These are phyloP conservation scores for Leucophenga montana DNA, from an alignment of 2,888 invertebrate species.

Conservation along the genomic window DNA sequence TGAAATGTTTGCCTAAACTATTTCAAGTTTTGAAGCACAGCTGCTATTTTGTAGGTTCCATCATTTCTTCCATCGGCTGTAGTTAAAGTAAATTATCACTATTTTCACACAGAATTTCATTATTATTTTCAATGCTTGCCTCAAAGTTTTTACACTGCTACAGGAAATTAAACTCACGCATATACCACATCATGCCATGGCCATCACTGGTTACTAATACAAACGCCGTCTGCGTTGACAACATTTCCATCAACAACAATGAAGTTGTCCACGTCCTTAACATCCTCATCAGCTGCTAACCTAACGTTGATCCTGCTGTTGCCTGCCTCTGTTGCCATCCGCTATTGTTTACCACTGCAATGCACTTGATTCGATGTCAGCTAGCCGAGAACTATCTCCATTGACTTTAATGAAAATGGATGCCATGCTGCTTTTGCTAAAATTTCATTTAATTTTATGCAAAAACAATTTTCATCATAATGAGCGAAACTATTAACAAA, in stretches of 20 bases:
- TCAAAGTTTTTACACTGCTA: not conserved
- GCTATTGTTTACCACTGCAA: constrained; percentile 18
- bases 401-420: constrained; percentile 25
- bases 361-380: constrained; percentile 39
- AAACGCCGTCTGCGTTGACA: constrained; percentile 28
- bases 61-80: too few relatives aligned
- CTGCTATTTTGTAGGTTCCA: not conserved
- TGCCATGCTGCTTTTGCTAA: not conserved
- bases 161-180: constrained; percentile 64
- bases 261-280: not conserved
- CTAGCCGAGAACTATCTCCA: constrained; percentile 17
- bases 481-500: constrained; percentile 22
- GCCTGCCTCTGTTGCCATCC: not conserved
- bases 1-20: too few relatives aligned
- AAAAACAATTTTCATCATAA: constrained; percentile 24
- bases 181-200: constrained; percentile 6
- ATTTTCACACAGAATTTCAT: not conserved
- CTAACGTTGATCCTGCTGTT: constrained; percentile 13
- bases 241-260: constrained; percentile 26
- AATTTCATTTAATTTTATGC: constrained; percentile 28
- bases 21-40: not conserved
- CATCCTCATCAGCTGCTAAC: constrained; percentile 9
- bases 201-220: constrained; percentile 21
- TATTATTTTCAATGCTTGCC: constrained; percentile 1
- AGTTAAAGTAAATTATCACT: too few relatives aligned